These are phyloP conservation scores for Butorides virescens DNA, from an alignment of 2,113 vertebrate genomes.

Conservation along the genomic window DNA sequence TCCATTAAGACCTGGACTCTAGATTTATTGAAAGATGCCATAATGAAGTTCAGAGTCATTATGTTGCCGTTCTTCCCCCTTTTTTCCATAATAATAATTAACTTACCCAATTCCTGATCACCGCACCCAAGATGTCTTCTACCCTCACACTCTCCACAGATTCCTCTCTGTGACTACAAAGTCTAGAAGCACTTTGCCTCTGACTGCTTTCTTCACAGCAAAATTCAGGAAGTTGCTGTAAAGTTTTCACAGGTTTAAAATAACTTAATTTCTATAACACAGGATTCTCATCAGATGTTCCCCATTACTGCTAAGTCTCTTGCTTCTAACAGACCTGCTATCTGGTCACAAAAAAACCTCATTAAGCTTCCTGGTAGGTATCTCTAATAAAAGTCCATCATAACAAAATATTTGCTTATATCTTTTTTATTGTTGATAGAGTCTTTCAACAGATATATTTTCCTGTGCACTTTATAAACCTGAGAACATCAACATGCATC, in stretches of 20 bases:
- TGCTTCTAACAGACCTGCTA: not conserved
- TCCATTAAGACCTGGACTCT: not conserved
- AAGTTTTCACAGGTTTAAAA: not conserved
- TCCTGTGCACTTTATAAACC: not conserved
- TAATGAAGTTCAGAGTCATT: not conserved
- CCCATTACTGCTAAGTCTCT: not conserved
- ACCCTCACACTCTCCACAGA: not conserved
- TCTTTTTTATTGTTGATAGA: not conserved
- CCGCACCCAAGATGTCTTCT: not conserved
- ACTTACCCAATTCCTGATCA: not conserved
- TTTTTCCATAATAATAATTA: not conserved
- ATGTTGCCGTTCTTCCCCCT: not conserved
- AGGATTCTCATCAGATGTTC: not conserved
- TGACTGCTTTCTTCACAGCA: not conserved
- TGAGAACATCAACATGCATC: not conserved
- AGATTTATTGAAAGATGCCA: not conserved
- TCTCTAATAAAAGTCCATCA: not conserved
- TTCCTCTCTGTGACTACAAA: not conserved
- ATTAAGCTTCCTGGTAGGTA: not conserved
- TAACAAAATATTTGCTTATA: not conserved
- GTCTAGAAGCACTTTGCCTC: not conserved
- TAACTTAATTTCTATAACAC: not conserved
- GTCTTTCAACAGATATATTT: not conserved
- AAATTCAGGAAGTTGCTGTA: not conserved
- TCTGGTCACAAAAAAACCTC: fast-evolving